phyloP scores from a whole-genome alignment of 2,797 vertebrate genomes.

The Falco columbarius region DNA sequence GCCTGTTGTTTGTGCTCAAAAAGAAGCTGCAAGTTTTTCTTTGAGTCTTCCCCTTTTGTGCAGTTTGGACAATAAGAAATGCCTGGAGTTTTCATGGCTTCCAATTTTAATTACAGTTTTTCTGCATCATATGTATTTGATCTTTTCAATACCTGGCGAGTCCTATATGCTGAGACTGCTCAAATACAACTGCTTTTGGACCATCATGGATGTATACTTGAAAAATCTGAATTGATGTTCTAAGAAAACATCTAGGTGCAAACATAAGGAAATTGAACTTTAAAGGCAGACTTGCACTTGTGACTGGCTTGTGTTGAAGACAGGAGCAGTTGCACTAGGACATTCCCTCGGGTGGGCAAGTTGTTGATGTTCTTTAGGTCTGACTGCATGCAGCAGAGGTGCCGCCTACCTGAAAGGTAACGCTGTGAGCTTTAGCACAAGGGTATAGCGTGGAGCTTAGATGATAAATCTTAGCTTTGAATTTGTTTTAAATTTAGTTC shows the following conservation, averaged over 20 bases:
- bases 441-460: background rate
- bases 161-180: background rate
- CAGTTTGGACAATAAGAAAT: background rate
- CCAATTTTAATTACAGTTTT: slow-evolving; percentile 28
- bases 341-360: background rate
- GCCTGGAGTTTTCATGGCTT: slow-evolving; percentile 12
- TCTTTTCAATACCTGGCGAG: background rate
- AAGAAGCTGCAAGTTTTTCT: background rate
- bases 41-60: background rate
- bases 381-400: background rate
- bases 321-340: background rate
- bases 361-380: background rate
- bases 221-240: background rate
- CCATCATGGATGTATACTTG: background rate
- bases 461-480: background rate
- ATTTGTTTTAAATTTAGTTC: background rate
- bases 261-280: background rate
- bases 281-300: background rate
- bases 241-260: background rate
- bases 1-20: background rate
- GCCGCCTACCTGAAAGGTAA: background rate
- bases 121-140: slow-evolving; percentile 8
- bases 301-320: background rate
- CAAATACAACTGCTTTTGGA: background rate
- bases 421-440: background rate